Percentiles rank a stretch among this genome's conserved stretches.
These are phyloP conservation scores for Sebastes vulpes DNA, from an alignment of 2,797 vertebrate species.

Conservation along the genomic window DNA sequence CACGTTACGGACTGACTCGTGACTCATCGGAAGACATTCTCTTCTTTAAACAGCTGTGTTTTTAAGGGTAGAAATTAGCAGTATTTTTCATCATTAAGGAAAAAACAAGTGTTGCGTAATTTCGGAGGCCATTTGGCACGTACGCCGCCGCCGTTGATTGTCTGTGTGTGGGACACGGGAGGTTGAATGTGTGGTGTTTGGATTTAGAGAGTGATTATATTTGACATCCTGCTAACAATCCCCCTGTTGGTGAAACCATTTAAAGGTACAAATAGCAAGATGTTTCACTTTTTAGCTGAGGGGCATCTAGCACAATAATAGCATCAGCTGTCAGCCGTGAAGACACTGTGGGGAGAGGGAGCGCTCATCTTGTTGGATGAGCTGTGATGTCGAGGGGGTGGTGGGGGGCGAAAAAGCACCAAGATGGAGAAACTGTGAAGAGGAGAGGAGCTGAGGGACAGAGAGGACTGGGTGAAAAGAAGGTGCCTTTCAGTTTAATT, in stretches of 20 bases:
- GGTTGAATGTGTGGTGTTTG: slow-evolving; percentile 42
- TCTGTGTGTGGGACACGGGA: slow-evolving; percentile 13
- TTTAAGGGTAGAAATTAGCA: slow-evolving; percentile 14
- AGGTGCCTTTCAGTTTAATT: slow-evolving; percentile 87
- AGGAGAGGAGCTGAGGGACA: slow-evolving; percentile 38
- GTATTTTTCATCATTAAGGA: background rate
- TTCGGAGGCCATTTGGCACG: background rate
- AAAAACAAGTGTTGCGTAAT: slow-evolving; percentile 2
- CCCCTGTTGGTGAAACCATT: slow-evolving; percentile 68
- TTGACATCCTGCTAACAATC: slow-evolving; percentile 77
- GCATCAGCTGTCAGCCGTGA: slow-evolving; percentile 71
- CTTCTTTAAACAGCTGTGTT: slow-evolving; percentile 1
- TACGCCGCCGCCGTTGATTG: background rate
- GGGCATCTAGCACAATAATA: slow-evolving; percentile 70
- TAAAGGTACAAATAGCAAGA: slow-evolving; percentile 79
- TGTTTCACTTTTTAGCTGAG: slow-evolving; percentile 67
- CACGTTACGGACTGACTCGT: background rate
- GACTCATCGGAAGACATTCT: slow-evolving; percentile 12
- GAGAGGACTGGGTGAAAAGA: slow-evolving; percentile 46
- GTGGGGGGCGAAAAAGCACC: background rate
- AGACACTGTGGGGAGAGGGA: slow-evolving; percentile 49
- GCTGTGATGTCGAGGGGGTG: slow-evolving; percentile 34
- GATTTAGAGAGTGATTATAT: slow-evolving; percentile 70
- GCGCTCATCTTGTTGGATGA: slow-evolving; percentile 42
- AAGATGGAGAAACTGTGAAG: slow-evolving; percentile 29